Evolutionary conservation across 2,888 invertebrate genomes (phyloP).

Genomic region (Sipha maydis): DNA sequence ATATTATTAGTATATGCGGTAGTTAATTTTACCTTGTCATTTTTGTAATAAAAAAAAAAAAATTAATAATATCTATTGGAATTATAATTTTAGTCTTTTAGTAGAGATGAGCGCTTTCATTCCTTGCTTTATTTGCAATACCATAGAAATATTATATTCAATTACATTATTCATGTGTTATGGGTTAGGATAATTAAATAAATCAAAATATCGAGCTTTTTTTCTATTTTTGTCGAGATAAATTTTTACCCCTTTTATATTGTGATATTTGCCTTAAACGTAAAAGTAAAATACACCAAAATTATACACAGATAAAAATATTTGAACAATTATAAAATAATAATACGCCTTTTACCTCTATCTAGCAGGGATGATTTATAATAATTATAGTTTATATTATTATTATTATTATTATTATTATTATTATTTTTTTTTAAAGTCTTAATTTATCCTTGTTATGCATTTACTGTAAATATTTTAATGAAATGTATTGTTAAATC

Average conservation of each 20-base stretch:
- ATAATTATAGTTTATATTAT: neutral
- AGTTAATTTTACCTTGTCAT: neutral
- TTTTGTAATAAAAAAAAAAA: slow-evolving; percentile 14
- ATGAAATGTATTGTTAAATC: slow-evolving; percentile 60
- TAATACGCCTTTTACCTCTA: slow-evolving; percentile 23
- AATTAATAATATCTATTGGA: neutral
- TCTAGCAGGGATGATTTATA: slow-evolving; percentile 32
- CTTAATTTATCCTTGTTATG: slow-evolving; percentile 61
- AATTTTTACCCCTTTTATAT: slow-evolving; percentile 7
- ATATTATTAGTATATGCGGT: neutral
- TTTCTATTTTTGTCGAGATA: neutral
- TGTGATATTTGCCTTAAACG: slow-evolving; percentile 35
- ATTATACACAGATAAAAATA: neutral
- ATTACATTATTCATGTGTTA: neutral
- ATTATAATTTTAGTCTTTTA: neutral
- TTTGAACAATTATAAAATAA: neutral
- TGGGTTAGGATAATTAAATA: neutral
- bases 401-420: slow-evolving; percentile 23
- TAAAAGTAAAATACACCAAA: neutral
- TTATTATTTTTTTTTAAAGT: slow-evolving; percentile 39
- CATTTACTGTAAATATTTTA: slow-evolving; percentile 60
- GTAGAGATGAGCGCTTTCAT: neutral
- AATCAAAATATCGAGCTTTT: slow-evolving; percentile 24
- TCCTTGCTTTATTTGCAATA: neutral
- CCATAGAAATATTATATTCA: neutral